phyloP scores from a whole-genome alignment of 2,888 invertebrate genomes.

The Hoplodrina ambigua region DNA sequence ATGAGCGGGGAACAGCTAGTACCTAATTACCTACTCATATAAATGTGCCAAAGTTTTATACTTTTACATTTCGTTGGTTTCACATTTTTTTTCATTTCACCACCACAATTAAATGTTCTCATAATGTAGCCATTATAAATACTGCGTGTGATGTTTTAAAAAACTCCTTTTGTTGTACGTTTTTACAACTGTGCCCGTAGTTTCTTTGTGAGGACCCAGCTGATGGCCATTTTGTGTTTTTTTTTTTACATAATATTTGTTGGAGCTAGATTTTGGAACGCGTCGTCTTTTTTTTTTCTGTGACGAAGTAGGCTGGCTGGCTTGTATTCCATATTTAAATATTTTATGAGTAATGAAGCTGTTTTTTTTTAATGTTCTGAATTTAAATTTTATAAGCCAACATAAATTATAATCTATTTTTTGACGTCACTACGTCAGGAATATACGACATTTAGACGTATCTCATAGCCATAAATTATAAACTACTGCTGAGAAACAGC shows the following conservation, averaged over 20 bases:
- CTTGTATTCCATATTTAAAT: neutral
- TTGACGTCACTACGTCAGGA: too few species aligned
- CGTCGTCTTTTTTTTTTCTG: slow-evolving; percentile 9
- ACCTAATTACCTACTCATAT: neutral
- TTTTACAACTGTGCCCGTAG: slow-evolving; percentile 34
- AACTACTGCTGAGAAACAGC: too few species aligned
- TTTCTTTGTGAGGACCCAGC: slow-evolving; percentile 32
- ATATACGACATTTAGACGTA: too few species aligned
- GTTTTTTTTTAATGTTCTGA: too few species aligned
- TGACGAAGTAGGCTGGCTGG: too few species aligned
- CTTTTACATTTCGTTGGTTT: neutral
- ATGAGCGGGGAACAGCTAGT: neutral
- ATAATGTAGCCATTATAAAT: slow-evolving; percentile 39
- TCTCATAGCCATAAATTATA: too few species aligned
- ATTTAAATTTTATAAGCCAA: too few species aligned
- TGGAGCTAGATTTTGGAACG: slow-evolving; percentile 5
- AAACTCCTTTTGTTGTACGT: slow-evolving; percentile 39
- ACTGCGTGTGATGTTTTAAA: slow-evolving; percentile 21
- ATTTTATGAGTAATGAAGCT: neutral
- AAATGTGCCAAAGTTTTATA: neutral
- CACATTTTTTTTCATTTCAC: slow-evolving; percentile 26
- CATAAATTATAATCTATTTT: too few species aligned
- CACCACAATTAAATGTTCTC: slow-evolving; percentile 40
- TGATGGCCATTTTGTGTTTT: slow-evolving; percentile 28
- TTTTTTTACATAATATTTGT: slow-evolving; percentile 23